Conservation (phyloP, 2,797 vertebrate genomes). For the Mastacembelus armatus region DNA sequence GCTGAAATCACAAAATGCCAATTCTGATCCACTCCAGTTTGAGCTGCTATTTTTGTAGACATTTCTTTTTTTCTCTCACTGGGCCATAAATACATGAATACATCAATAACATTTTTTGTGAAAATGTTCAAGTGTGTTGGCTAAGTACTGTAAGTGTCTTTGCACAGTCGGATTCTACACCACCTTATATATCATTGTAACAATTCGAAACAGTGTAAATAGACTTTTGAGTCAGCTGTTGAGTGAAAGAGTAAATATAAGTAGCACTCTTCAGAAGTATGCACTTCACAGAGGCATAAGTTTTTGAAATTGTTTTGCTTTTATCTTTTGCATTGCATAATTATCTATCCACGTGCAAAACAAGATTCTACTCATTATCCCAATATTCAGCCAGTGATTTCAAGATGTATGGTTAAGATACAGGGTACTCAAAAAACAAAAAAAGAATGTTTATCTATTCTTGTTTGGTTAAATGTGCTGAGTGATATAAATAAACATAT, state of each 20-base stretch:
- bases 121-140: background rate
- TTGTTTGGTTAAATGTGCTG: no score
- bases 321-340: no score
- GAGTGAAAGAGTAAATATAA: conserved; percentile 55
- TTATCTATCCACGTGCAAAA: no score
- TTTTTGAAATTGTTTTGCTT: conserved; percentile 40
- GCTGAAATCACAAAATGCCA: conserved; percentile 19
- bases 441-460: conserved; percentile 6
- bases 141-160: no score
- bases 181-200: no score
- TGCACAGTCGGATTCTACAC: no score
- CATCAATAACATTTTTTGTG: no score
- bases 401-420: background rate
- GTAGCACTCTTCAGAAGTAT: conserved; percentile 34
- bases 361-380: background rate
- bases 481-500: no score
- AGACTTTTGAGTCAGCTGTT: conserved; percentile 25
- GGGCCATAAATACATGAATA: background rate
- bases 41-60: background rate
- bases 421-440: background rate
- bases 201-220: conserved; percentile 29
- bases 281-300: conserved; percentile 28
- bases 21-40: background rate
- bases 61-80: background rate
- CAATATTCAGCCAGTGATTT: background rate